Conservation (phyloP, 2,888 invertebrate species). For the Coronaproctus castanopsis region DNA sequence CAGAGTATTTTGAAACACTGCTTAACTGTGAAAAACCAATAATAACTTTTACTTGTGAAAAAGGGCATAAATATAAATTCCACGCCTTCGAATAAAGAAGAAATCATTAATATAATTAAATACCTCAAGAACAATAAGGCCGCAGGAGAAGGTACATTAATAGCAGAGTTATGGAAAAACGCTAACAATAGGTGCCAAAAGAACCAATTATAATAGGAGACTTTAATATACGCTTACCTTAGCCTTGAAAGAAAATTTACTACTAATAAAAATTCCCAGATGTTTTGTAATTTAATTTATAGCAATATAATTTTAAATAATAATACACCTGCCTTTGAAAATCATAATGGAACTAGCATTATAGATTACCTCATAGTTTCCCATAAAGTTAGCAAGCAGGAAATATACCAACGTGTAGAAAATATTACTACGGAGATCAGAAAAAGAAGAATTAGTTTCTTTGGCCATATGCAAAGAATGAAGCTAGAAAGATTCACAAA, state of each 20-base stretch:
- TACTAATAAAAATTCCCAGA: too few relatives aligned
- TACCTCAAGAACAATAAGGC: background rate
- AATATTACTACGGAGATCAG: background rate
- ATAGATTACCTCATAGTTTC: too few relatives aligned
- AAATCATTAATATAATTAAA: background rate
- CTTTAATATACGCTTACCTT: too few relatives aligned
- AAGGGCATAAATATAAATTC: background rate
- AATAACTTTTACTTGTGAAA: background rate
- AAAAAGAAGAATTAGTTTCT: background rate
- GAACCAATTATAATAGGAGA: too few relatives aligned
- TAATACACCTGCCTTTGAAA: too few relatives aligned
- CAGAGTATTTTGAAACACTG: too few relatives aligned
- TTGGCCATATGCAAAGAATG: background rate
- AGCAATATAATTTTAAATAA: too few relatives aligned
- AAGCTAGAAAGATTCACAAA: too few relatives aligned
- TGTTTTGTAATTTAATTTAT: too few relatives aligned
- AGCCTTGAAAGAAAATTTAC: too few relatives aligned
- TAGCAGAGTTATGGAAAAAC: background rate
- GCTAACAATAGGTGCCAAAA: background rate
- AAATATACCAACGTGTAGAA: background rate
- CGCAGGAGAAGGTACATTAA: background rate
- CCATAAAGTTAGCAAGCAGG: background rate
- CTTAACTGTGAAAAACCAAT: background rate
- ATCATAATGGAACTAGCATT: too few relatives aligned
- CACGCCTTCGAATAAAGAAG: background rate